A percentile compares a stretch with the other conserved stretches of the same genome.
These are phyloP conservation scores for Standfussiana lucernea DNA, from an alignment of 2,888 invertebrate genomes.

Conservation along the genomic window DNA sequence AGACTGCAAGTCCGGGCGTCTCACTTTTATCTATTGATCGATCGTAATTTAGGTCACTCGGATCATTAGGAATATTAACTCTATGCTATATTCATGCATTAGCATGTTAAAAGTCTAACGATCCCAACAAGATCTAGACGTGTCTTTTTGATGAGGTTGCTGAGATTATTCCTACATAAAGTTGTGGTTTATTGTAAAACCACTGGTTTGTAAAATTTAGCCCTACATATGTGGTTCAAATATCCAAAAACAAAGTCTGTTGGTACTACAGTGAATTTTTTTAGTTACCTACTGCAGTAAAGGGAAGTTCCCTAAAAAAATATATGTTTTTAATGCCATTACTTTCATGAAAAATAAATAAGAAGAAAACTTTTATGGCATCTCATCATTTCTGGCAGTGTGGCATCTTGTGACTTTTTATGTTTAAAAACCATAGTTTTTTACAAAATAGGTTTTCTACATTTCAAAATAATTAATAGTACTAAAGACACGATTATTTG, in stretches of 20 bases:
- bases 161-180: background rate
- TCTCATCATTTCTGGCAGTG: background rate
- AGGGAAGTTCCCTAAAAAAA: background rate
- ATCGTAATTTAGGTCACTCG: background rate
- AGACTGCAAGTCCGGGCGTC: background rate
- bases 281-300: too few relatives aligned
- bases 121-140: background rate
- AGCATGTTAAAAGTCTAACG: background rate
- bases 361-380: conserved; percentile 8
- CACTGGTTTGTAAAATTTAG: background rate
- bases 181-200: background rate
- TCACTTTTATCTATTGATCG: background rate
- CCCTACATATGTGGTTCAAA: background rate
- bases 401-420: background rate
- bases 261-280: too few relatives aligned
- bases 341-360: background rate
- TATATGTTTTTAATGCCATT: background rate
- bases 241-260: background rate
- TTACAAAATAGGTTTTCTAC: background rate
- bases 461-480: background rate
- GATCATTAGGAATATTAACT: background rate
- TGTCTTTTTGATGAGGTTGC: background rate
- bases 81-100: too few relatives aligned
- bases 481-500: background rate
- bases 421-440: background rate